phyloP scores from a whole-genome alignment of 2,888 invertebrate genomes.

The Torymus aiolomorphi region DNA sequence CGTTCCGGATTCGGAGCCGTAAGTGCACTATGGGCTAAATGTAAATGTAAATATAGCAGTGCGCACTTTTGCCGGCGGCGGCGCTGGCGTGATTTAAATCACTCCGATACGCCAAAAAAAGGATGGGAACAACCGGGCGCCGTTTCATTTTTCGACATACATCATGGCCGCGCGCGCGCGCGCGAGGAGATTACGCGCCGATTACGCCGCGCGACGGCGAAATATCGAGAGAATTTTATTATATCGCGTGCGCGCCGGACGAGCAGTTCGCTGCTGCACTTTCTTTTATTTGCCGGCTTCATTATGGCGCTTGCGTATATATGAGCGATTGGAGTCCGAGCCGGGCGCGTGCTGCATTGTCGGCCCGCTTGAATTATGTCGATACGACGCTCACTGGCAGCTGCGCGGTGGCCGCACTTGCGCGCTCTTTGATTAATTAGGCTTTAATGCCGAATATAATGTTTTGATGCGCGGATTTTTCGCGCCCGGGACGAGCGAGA shows the following conservation, averaged over 20 bases:
- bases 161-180: neutral
- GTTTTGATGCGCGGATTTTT: constrained; percentile 35
- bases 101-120: too few species aligned
- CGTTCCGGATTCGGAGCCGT: too few species aligned
- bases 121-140: too few species aligned
- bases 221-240: constrained; percentile 2
- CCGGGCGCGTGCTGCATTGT: neutral
- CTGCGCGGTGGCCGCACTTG: neutral
- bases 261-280: neutral
- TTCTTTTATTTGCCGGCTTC: constrained; percentile 32
- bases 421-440: constrained; percentile 46
- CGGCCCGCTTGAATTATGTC: constrained; percentile 42
- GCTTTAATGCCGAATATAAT: constrained; percentile 47
- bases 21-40: too few species aligned
- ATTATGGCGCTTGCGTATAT: neutral
- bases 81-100: too few species aligned
- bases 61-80: too few species aligned
- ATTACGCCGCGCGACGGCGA: too few species aligned
- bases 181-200: too few species aligned
- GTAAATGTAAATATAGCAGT: too few species aligned
- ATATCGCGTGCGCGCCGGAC: neutral
- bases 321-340: constrained; percentile 12
- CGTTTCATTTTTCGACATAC: neutral
- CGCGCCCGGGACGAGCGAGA: neutral
- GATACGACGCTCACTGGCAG: neutral